Evolutionary conservation across 92 coral and sea anemone genomes (phyloP).

Genomic region (Palythoa caribaeorum): DNA sequence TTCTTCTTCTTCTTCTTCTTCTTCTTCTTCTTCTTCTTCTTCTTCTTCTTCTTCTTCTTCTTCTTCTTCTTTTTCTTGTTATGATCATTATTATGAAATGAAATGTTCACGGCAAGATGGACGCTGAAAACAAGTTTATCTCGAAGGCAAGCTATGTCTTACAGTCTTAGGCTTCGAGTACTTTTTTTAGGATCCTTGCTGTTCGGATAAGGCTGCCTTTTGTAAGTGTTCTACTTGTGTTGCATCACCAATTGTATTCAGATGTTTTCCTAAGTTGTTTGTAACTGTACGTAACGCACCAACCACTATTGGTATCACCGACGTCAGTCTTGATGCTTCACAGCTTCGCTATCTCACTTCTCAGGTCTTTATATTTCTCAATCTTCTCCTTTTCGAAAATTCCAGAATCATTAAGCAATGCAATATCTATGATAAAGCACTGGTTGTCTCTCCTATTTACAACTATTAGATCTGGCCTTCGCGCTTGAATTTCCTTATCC

Average conservation of each 20-base stretch:
- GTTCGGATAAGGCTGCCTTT: constrained; percentile 48
- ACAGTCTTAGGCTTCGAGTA: constrained; percentile 35
- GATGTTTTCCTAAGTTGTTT: too few species aligned
- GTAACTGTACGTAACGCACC: too few species aligned
- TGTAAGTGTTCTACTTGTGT: constrained; percentile 35
- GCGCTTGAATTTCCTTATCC: too few species aligned
- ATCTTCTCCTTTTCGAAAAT: constrained; percentile 43
- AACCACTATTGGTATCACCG: not conserved
- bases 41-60: too few species aligned
- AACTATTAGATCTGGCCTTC: too few species aligned
- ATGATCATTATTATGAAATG: not conserved
- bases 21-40: too few species aligned
- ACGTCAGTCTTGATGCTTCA: not conserved
- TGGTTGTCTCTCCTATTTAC: too few species aligned
- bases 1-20: too few species aligned
- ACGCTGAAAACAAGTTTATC: constrained; percentile 23
- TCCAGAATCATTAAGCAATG: constrained; percentile 10
- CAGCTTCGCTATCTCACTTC: not conserved
- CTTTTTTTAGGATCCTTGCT: not conserved
- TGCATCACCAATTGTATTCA: constrained; percentile 16
- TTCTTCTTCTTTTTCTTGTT: too few species aligned
- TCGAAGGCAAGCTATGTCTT: constrained; percentile 34
- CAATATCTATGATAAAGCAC: too few species aligned
- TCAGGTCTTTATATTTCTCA: not conserved
- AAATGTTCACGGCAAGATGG: constrained; percentile 33